A percentile compares a stretch with the other conserved stretches of the same genome.
phyloP scores from a whole-genome alignment of 2,888 invertebrate species.

The Falcaria lacertinaria region DNA sequence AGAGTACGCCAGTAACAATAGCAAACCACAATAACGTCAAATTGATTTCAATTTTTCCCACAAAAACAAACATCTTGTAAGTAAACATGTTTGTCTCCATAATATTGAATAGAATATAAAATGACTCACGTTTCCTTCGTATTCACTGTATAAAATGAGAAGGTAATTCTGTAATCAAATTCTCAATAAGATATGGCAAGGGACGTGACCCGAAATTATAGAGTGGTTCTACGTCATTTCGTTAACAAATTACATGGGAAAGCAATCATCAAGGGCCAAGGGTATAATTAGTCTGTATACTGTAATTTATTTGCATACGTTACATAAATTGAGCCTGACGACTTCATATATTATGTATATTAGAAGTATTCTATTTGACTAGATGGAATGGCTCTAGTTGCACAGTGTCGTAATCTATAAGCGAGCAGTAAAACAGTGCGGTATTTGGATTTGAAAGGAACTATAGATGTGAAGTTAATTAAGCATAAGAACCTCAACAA shows the following conservation, averaged over 20 bases:
- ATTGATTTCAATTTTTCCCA: conserved; percentile 38
- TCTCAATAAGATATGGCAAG: conserved; percentile 22
- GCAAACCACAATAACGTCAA: conserved; percentile 38
- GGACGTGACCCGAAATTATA: conserved; percentile 20
- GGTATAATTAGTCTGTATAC: conserved; percentile 35
- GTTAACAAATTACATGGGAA: conserved; percentile 35
- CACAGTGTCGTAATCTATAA: no score
- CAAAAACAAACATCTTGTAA: conserved; percentile 40
- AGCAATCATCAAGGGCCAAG: conserved; percentile 28
- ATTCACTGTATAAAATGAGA: neutral
- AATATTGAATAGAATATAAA: conserved; percentile 32
- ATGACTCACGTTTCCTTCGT: conserved; percentile 3
- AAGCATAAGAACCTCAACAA: no score
- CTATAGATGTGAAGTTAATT: no score
- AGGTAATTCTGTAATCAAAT: conserved; percentile 7
- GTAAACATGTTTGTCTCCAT: conserved; percentile 57
- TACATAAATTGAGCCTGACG: conserved; percentile 15
- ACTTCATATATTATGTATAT: neutral
- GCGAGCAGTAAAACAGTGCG: no score
- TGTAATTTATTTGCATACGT: conserved; percentile 33
- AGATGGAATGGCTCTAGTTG: no score
- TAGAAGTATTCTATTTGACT: no score
- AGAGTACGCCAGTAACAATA: conserved; percentile 38
- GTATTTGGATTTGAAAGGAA: no score
- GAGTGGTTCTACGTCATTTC: conserved; percentile 24